Conservation (phyloP, 2,113 vertebrate genomes). For the Octodon degus region DNA sequence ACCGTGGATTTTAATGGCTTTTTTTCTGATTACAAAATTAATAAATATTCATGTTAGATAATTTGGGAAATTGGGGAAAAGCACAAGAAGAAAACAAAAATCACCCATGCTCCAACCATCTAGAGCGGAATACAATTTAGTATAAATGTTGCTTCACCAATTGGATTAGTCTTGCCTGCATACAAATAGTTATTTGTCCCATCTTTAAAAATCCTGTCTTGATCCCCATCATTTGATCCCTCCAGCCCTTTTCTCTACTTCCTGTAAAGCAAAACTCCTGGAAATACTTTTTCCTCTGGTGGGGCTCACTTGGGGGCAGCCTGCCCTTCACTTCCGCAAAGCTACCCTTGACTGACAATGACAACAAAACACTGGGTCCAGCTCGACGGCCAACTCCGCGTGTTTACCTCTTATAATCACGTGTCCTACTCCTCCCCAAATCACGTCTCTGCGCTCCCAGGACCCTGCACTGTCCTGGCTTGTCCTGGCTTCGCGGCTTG, state of each 20-base stretch:
- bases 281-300: neutral
- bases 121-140: slow-evolving; percentile 57
- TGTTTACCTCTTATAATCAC: neutral
- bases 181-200: slow-evolving; percentile 43
- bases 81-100: slow-evolving; percentile 78
- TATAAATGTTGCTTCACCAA: slow-evolving; percentile 8
- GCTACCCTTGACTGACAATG: no score
- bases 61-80: slow-evolving; percentile 79
- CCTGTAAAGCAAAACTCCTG: neutral
- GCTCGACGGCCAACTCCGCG: fast-evolving
- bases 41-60: slow-evolving; percentile 83
- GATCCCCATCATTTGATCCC: neutral
- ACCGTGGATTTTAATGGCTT: slow-evolving; percentile 81
- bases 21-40: slow-evolving; percentile 83
- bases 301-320: no score
- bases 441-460: neutral
- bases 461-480: neutral
- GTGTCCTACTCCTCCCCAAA: neutral
- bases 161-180: neutral
- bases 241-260: neutral
- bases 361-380: neutral
- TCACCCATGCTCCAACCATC: slow-evolving; percentile 62
- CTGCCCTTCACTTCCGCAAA: neutral
- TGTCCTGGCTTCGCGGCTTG: neutral
- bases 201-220: neutral